phyloP scores from a whole-genome alignment of 2,797 vertebrate species.

The Aphelocoma californica region DNA sequence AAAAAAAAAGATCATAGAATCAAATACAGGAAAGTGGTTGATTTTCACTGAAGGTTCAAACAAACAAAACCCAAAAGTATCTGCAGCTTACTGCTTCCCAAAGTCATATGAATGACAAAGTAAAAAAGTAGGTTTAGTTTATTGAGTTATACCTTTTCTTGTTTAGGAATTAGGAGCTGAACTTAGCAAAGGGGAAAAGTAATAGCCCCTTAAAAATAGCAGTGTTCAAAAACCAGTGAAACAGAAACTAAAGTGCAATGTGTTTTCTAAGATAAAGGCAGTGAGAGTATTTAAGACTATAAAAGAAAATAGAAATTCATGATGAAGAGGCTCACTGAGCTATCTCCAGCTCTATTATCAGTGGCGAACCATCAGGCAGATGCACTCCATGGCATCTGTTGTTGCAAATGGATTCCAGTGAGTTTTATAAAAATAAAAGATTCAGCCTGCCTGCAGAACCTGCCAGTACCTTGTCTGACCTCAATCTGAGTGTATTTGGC shows the following conservation, averaged over 20 bases:
- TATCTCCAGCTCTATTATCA: neutral
- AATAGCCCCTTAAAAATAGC: neutral
- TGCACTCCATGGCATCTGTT: neutral
- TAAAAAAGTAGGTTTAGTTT: neutral
- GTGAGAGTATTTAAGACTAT: neutral
- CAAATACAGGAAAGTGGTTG: neutral
- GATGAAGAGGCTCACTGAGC: constrained; percentile 12
- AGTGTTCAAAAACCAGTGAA: neutral
- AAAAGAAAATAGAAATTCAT: constrained; percentile 34
- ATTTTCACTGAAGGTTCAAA: neutral
- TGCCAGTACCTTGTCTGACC: neutral
- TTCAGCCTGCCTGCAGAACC: neutral
- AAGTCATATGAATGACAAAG: neutral
- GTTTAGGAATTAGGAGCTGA: neutral
- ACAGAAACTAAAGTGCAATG: neutral
- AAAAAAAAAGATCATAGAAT: neutral
- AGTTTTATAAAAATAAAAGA: neutral
- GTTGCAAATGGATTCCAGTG: neutral
- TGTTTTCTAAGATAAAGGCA: neutral
- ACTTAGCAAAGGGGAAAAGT: neutral
- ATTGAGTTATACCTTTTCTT: neutral
- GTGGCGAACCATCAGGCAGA: neutral
- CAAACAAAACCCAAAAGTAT: neutral
- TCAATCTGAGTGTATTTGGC: neutral
- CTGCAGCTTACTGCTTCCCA: neutral